Base-by-base conservation (phyloP, 1,140 invertebrate species). In the Oscheius sp. region DNA sequence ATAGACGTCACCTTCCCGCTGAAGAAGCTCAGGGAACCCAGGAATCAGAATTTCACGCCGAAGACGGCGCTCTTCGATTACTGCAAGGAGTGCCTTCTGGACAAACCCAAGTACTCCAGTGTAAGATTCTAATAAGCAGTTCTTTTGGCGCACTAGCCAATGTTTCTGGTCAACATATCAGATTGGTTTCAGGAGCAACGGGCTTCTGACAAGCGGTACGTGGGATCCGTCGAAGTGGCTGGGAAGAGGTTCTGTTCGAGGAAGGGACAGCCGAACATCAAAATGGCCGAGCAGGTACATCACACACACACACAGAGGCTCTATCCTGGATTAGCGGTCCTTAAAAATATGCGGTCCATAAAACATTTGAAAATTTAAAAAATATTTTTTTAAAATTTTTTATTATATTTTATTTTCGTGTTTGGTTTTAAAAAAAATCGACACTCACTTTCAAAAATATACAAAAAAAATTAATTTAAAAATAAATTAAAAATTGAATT, bases 271-370 rank as follows among this genome's bases (percentile, higher is more conserved):
- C 77, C 81, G 1, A 83, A 84, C 55, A 77, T 72, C 18, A 79
- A 80, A 61, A 80, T 83, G 80, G 82, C 82, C 31, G 82, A 83
- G 67, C 82, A 83, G 45, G 64, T 59, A 23, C n/a, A n/a, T n/a
- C n/a, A n/a, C n/a, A n/a, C n/a, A n/a, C n/a, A n/a, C n/a, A n/a
- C n/a, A n/a, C n/a, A n/a, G n/a, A n/a, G n/a, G n/a, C n/a, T n/a
- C n/a, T n/a, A n/a, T n/a, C n/a, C n/a, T n/a, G n/a, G n/a, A n/a
- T n/a, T n/a, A n/a, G n/a, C n/a, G n/a, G n/a, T n/a, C n/a, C n/a
- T n/a, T n/a, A n/a, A n/a, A n/a, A n/a, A n/a, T n/a, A n/a, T n/a
- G n/a, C n/a, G n/a, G n/a, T n/a, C n/a, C n/a, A n/a, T n/a, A n/a
- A n/a, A n/a, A n/a, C n/a, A n/a, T n/a, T n/a, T n/a, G n/a, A n/a